These are phyloP conservation scores for Megalops atlanticus DNA, from an alignment of 2,113 vertebrate species.

Conservation along the genomic window DNA sequence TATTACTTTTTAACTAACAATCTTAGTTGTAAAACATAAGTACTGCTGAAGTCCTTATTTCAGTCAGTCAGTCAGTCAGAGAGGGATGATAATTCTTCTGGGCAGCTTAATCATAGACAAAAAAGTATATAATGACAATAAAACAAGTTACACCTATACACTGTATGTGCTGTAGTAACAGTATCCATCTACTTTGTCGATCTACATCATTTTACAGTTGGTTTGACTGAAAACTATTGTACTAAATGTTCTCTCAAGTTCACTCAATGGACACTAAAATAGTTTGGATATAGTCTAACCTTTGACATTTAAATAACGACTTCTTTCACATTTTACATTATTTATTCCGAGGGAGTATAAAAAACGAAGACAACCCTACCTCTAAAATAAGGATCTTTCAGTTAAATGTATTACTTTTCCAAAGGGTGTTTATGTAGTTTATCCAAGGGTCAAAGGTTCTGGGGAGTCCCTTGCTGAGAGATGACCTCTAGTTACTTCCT, in stretches of 20 bases:
- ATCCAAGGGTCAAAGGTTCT: background rate
- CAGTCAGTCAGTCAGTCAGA: background rate
- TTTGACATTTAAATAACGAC: slow-evolving; percentile 28
- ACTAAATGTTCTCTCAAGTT: slow-evolving; percentile 5
- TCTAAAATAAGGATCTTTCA: background rate
- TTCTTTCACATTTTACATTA: slow-evolving; percentile 12
- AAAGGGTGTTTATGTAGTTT: too few species aligned
- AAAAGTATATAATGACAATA: too few species aligned
- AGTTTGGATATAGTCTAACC: background rate
- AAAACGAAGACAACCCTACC: background rate
- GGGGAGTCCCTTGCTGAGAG: too few species aligned
- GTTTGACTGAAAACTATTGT: background rate
- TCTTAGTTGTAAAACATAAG: too few species aligned
- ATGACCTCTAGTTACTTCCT: background rate
- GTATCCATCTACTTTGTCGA: too few species aligned
- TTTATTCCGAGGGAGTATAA: slow-evolving; percentile 5
- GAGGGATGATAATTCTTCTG: too few species aligned
- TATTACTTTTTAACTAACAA: too few species aligned
- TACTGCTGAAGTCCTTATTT: too few species aligned
- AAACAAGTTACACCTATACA: too few species aligned
- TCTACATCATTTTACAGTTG: background rate
- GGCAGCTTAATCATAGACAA: too few species aligned
- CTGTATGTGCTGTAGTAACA: too few species aligned
- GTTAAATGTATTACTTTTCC: slow-evolving; percentile 15
- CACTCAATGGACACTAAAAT: background rate